Conservation (phyloP, 1,140 invertebrate genomes). For the Sinonovacula constricta region DNA sequence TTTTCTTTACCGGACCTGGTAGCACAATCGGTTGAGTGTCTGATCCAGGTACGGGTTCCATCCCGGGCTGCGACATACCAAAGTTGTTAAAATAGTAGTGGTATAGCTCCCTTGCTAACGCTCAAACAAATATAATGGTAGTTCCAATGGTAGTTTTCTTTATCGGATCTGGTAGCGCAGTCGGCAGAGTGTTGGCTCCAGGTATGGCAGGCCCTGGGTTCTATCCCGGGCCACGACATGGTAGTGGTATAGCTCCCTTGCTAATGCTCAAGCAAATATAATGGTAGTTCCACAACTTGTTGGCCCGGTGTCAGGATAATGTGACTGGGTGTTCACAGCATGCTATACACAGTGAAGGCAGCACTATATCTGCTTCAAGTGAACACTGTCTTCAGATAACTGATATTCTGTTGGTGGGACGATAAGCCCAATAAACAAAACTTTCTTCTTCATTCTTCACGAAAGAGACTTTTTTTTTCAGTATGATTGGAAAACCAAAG, state of each 20-base stretch:
- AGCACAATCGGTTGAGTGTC: too few species aligned
- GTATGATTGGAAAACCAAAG: slow-evolving; percentile 34
- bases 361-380: background rate
- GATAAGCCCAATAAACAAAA: background rate
- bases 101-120: too few species aligned
- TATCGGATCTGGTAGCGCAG: background rate
- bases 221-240: background rate
- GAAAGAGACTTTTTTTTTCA: too few species aligned
- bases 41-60: too few species aligned
- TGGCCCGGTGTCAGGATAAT: background rate
- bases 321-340: background rate
- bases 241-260: background rate
- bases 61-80: too few species aligned
- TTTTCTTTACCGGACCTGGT: too few species aligned
- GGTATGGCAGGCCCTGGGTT: background rate
- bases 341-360: background rate
- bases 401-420: background rate
- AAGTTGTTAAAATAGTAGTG: too few species aligned
- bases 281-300: background rate
- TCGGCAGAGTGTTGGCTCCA: background rate
- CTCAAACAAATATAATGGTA: too few species aligned
- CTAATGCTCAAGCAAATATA: background rate
- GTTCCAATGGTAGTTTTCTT: too few species aligned
- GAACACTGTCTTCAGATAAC: background rate
- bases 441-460: too few species aligned